These are phyloP conservation scores for Luidia sarsii DNA, from an alignment of 53 echinoderm and acorn worm species.

Conservation along the genomic window DNA sequence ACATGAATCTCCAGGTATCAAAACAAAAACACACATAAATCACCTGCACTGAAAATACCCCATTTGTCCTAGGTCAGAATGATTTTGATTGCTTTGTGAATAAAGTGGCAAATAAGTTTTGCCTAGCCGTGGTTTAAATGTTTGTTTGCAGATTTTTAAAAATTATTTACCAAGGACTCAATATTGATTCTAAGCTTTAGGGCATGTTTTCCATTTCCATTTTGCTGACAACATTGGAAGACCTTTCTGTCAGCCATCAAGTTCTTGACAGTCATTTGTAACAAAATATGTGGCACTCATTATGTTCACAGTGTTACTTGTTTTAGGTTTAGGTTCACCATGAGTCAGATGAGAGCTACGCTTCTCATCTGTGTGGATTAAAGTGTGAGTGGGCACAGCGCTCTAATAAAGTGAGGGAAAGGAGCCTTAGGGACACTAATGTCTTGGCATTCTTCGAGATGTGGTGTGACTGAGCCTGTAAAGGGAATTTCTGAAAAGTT, in stretches of 20 bases:
- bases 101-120: not conserved
- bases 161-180: not conserved
- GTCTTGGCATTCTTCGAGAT: slow-evolving; percentile 67
- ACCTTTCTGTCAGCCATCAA: not conserved
- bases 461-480: slow-evolving; percentile 47
- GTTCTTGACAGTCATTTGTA: not conserved
- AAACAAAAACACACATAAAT: too few species aligned
- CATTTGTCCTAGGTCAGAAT: too few species aligned
- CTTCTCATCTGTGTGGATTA: slow-evolving; percentile 87
- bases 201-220: not conserved
- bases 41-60: too few species aligned
- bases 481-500: slow-evolving; percentile 21
- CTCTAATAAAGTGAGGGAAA: slow-evolving; percentile 85
- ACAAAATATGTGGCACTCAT: not conserved
- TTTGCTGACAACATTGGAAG: not conserved
- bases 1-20: too few species aligned
- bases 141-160: not conserved
- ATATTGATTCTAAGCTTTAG: slow-evolving; percentile 5
- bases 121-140: not conserved
- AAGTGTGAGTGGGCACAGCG: slow-evolving; percentile 80
- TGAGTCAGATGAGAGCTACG: slow-evolving; percentile 77
- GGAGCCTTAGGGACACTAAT: slow-evolving; percentile 72
- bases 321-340: slow-evolving; percentile 20
- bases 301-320: not conserved
- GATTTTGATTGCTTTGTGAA: too few species aligned